Evolutionary conservation across 2,797 vertebrate genomes (phyloP), one percentile per base, ranked within the genome.

Genomic region (Leptodactylus fallax): DNA sequence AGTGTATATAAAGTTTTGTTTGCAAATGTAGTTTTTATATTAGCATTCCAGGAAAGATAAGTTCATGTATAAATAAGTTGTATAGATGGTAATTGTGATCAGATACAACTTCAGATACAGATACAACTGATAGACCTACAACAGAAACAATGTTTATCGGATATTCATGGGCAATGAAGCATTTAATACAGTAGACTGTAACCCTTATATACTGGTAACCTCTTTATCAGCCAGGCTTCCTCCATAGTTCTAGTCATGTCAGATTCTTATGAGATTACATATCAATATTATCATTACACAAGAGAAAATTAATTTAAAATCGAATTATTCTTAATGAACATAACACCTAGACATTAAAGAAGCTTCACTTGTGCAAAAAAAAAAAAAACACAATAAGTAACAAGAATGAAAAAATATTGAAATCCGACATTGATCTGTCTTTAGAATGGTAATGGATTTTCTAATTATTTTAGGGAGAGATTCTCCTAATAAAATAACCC

Each of bases 401-500:
- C 45, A 12, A 74, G 9, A 51, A 51, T 21, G 4, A 74, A n/a
- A 21, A 47, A 47, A 19, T 8, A 19, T 1, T 11, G 7, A 47
- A 72, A 36, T 27, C 4, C 27, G 27, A 36, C 65, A 13, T 69
- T 69, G 25, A 65, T 65, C 61, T 36, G 16, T 47, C 27, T 16
- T 27, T 27, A 49, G 10, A 19, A 77, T 21, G 1, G 71, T n/a
- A 45, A 21, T 7, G 10, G 19, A 74, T 49, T 11, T 74, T 7
- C 36, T 69, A 72, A 49, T 7, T 72, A 14, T 47, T 47, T 72
- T 72, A 9, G 11, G 10, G 71, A 51, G 47, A 76, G 14, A 19
- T 17, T 1, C 72, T 76, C 47, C 45, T 74, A 47, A 76, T 76
- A 81, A 81, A 81, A 80, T 80, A 81, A 81, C 56, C 79, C 45